Base-by-base conservation (phyloP, 2,888 invertebrate genomes). In the Caenorhabditis virilis region DNA sequence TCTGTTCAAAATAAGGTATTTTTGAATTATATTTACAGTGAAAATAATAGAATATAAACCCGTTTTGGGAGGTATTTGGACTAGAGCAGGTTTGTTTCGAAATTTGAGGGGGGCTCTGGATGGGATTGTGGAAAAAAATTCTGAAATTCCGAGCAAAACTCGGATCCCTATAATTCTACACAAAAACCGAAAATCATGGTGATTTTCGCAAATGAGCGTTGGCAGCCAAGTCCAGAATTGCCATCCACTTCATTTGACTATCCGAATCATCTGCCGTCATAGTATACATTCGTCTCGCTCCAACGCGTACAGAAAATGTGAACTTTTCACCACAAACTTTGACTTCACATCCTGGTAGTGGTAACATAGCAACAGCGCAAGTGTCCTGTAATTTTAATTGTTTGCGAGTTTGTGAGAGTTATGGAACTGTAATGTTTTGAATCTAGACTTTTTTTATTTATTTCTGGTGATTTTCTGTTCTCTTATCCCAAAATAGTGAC, bases 221-320 rank as follows among this genome's bases (percentile, higher is more conserved):
- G 2, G 82, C 78, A 6, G 79, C 77, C 35, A 82, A 54, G 35
- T 82, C 77, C 30, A 82, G 64, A 16, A 78, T 75, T 15, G 82
- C 82, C 73, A 82, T 69, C 82, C 82, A 82, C 20, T 73, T 73
- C 41, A 79, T 77, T 53, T 74, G 73, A n/a, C 45, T 60, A 41
- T 62, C 58, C 46, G 81, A 79, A 49, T 76, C 67, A 15, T 65
- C 60, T 7, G 68, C 74, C 6, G 65, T 72, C 39, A 82, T 64
- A 39, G 66, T 69, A 63, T 82, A 82, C 57, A 69, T 58, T 11
- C 82, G 61, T 2, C 78, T 67, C 36, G 77, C 60, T 20, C 82
- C 73, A 23, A 72, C 77, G 15, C 76, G 69, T n/a, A 82, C 64
- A 11, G 69, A 61, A 68, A 82, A 78, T 16, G 74, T 69, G 56